Evolutionary conservation across 2,888 invertebrate genomes (phyloP), one percentile per base, ranked within the genome.

Genomic region (Bedellia somnulentella): DNA sequence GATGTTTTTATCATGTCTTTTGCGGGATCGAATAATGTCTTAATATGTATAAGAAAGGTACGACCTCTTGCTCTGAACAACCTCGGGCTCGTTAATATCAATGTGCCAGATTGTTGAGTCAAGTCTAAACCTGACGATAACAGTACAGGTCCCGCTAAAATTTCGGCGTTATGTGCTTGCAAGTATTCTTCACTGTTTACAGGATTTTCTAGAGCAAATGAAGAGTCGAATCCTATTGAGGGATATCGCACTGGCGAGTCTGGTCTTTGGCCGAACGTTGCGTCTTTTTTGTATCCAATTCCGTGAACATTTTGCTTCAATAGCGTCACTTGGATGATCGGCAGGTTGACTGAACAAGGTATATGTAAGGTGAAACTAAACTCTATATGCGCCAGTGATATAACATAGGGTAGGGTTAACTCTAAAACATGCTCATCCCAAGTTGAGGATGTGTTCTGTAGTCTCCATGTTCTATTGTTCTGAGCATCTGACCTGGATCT

Each of bases 341-440:
- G 93, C 24, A 86, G 78, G 12, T 85, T 80, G 32, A 79, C 75
- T 1, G 85, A 80, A 45, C 88, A 89, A 4, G 86, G 82, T 4
- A 85, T 80, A 51, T 91, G 91, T 17, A 95, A 68, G 1, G 85
- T 85, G 51, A 93, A 94, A 39, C 88, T 86, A 26, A 95, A 83
- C 55, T 94, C 93, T 14, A 95, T 85, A 48, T 94, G 94, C n/a
- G 93, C 93, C 32, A 94, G 73, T 18, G 83, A 82, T 2, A 85
- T 82, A 28, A 86, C 85, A 39, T 86, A 83, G 0, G 93, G 90
- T 31, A 95, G 57, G 1, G 92, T 90, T 5, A 95, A 68, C 57
- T 95, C 95, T 46, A 95, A 86, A 15, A 94, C 82, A 47, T 95
- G 94, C 52, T 95, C 94, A 49, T 93, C 92, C 90, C 92, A 93